Evolutionary conservation across 2,888 invertebrate species (phyloP).

Genomic region (Hedychridium roseum): DNA sequence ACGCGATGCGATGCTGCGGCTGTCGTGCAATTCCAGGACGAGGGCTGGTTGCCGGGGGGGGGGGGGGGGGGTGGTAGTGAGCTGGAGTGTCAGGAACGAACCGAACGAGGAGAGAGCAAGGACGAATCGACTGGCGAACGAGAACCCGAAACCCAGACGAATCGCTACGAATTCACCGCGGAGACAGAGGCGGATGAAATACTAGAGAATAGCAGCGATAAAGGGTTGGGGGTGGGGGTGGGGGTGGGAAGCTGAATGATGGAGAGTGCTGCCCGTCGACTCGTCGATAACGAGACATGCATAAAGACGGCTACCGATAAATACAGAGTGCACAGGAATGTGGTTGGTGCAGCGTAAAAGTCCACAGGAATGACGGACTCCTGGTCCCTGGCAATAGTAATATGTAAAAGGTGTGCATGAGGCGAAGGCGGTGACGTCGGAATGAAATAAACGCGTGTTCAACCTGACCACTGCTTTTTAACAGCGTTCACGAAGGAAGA

Average conservation of each 20-base stretch:
- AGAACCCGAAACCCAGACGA: conserved; percentile 1
- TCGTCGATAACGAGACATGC: no score
- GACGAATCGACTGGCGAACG: conserved; percentile 2
- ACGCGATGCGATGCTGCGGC: conserved; percentile 38
- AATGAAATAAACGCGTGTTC: no score
- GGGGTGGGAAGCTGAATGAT: conserved; percentile 14
- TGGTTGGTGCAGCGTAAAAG: no score
- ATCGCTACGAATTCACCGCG: conserved; percentile 5
- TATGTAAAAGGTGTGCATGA: no score
- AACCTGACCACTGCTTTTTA: no score
- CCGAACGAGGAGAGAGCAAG: conserved; percentile 24
- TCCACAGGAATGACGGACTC: no score
- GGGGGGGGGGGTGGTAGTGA: conserved; percentile 13
- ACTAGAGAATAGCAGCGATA: conserved; percentile 10
- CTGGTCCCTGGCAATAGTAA: no score
- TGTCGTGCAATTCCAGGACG: conserved; percentile 34
- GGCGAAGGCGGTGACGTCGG: no score
- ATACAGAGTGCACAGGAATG: no score
- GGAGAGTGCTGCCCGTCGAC: no score
- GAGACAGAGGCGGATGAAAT: conserved; percentile 16
- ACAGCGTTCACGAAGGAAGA: no score
- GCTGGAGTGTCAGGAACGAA: conserved; percentile 40
- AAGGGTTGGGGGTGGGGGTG: conserved; percentile 18
- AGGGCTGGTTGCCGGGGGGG: conserved; percentile 7
- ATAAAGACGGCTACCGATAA: no score